A percentile compares a stretch with the other conserved stretches of the same genome.
Conservation (phyloP, 2,113 vertebrate species). For the Anthoscopus minutus region DNA sequence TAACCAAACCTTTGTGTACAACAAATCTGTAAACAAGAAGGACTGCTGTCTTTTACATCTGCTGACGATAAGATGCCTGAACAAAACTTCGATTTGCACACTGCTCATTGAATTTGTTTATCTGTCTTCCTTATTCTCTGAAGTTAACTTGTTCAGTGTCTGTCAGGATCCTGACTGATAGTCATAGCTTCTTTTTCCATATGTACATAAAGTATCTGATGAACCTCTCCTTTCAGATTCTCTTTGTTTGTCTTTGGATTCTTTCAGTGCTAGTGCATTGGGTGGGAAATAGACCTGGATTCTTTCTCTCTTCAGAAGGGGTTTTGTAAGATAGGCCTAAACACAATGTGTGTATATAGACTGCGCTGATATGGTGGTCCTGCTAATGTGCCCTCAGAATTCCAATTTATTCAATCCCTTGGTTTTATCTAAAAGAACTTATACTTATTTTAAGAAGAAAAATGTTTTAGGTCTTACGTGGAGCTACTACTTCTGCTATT, state of each 20-base stretch:
- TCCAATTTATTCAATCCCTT: background rate
- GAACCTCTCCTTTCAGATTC: background rate
- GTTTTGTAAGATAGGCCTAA: background rate
- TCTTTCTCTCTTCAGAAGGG: background rate
- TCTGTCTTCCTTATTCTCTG: background rate
- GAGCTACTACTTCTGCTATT: background rate
- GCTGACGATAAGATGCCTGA: background rate
- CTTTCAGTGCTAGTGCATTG: background rate
- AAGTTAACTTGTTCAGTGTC: background rate
- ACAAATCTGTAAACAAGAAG: background rate
- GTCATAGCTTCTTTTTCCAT: background rate
- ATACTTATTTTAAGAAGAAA: background rate
- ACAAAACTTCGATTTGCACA: background rate
- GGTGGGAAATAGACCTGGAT: background rate
- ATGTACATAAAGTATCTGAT: background rate
- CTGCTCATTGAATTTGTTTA: background rate
- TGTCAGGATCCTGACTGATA: background rate
- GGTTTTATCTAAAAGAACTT: background rate
- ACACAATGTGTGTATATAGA: background rate
- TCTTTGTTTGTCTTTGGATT: background rate
- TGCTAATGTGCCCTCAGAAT: background rate
- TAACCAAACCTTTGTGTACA: background rate
- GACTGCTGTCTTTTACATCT: background rate
- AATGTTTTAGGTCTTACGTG: background rate
- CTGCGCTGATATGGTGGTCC: background rate